Percentiles rank a stretch among this genome's conserved stretches.
Conservation (phyloP, 2,113 vertebrate species). For the Sebastes fasciatus region DNA sequence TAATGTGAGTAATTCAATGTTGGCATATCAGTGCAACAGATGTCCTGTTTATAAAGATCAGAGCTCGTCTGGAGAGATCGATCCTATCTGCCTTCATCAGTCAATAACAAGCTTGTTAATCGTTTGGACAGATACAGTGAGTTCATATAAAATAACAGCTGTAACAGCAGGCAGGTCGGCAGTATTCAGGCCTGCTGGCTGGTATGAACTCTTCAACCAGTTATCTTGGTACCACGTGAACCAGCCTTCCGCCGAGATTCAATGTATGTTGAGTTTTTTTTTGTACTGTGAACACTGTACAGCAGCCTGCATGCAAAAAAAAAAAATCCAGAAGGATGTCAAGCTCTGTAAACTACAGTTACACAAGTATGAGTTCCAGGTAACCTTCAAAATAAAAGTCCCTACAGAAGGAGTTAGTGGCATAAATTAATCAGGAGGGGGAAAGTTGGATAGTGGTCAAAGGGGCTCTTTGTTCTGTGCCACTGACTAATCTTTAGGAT, state of each 20-base stretch:
- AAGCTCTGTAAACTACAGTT: neutral
- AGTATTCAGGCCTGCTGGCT: neutral
- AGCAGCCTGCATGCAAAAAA: neutral
- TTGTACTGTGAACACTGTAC: neutral
- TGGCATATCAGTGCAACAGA: slow-evolving; percentile 17
- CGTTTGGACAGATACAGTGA: slow-evolving; percentile 1
- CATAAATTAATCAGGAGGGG: no score
- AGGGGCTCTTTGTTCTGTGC: neutral
- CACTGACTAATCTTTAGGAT: neutral
- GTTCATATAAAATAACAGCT: slow-evolving; percentile 12
- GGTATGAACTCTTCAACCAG: neutral
- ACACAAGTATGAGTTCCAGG: neutral
- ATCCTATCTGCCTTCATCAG: slow-evolving; percentile 42
- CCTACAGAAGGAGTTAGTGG: neutral
- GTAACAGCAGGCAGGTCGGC: neutral
- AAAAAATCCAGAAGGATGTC: neutral
- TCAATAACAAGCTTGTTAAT: slow-evolving; percentile 28
- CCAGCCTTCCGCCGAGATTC: neutral
- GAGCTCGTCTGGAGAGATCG: slow-evolving; percentile 3
- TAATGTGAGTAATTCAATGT: slow-evolving; percentile 12
- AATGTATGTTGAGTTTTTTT: neutral
- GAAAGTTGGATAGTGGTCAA: no score
- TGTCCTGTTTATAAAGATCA: slow-evolving; percentile 44
- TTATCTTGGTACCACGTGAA: slow-evolving; percentile 6
- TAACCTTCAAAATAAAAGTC: slow-evolving; percentile 27